phyloP scores from a whole-genome alignment of 2,113 vertebrate genomes.

The Osmerus eperlanus region DNA sequence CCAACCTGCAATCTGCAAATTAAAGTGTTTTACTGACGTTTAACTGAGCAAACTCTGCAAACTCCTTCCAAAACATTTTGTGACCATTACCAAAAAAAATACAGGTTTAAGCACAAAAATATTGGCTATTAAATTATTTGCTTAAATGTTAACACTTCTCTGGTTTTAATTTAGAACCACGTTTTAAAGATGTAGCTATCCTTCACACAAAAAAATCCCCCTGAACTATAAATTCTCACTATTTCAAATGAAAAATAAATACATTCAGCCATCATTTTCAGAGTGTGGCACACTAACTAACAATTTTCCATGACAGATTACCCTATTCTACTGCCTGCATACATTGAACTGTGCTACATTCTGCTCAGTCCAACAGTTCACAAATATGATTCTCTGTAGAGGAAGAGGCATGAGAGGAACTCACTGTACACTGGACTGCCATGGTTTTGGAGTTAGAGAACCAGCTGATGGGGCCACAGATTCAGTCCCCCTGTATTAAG shows the following conservation, averaged over 20 bases:
- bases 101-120: conserved; percentile 51
- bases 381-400: too few relatives aligned
- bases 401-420: too few relatives aligned
- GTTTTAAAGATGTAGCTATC: conserved; percentile 59
- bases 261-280: not conserved
- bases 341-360: not conserved
- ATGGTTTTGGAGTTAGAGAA: conserved; percentile 23
- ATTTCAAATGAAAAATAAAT: not conserved
- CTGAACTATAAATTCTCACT: conserved; percentile 24
- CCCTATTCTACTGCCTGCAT: not conserved
- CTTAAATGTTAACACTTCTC: conserved; percentile 54
- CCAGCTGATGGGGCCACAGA: conserved; percentile 43
- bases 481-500: conserved; percentile 68
- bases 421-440: not conserved
- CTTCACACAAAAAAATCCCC: conserved; percentile 24
- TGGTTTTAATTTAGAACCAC: conserved; percentile 55
- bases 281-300: conserved; percentile 6
- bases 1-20: conserved; percentile 69
- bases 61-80: conserved; percentile 65
- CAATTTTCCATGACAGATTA: conserved; percentile 7
- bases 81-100: conserved; percentile 55
- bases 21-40: conserved; percentile 59
- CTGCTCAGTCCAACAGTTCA: not conserved
- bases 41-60: conserved; percentile 63
- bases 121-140: conserved; percentile 59